Percentiles rank a stretch among this genome's conserved stretches.
Evolutionary conservation across 2,113 vertebrate genomes (phyloP).

Genomic region (Oceanodroma tethys): DNA sequence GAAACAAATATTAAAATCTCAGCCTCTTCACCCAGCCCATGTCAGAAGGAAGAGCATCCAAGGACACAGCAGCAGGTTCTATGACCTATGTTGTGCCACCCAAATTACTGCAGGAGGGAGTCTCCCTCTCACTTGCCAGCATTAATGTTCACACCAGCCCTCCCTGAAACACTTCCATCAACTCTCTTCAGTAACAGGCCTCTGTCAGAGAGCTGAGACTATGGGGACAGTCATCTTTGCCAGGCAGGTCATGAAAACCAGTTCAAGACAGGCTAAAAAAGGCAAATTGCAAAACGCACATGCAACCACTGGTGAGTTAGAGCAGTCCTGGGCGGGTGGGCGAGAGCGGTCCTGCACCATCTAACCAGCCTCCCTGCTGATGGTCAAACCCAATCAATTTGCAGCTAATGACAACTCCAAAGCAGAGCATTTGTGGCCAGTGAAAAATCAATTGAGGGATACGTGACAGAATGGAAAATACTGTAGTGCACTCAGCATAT

Average conservation of each 20-base stretch:
- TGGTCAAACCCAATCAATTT: background rate
- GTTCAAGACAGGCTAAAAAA: background rate
- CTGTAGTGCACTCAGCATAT: background rate
- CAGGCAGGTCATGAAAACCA: background rate
- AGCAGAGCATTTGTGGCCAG: conserved; percentile 28
- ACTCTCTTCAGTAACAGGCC: background rate
- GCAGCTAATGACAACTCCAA: conserved; percentile 43
- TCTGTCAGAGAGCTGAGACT: background rate
- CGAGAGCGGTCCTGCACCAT: background rate
- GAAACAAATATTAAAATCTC: background rate
- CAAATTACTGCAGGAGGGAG: background rate
- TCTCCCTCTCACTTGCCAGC: too few relatives aligned
- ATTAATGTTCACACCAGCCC: background rate
- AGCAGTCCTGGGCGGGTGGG: background rate
- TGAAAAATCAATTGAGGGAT: conserved; percentile 45
- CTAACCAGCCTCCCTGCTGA: background rate
- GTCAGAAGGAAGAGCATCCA: background rate
- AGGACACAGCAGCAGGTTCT: background rate
- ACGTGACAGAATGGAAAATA: conserved; percentile 65
- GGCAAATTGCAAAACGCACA: rapidly evolving
- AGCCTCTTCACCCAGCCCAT: background rate
- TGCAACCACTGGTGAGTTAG: background rate
- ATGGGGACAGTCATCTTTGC: background rate
- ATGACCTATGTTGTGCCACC: rapidly evolving
- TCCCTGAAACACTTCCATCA: background rate